Evolutionary conservation across 2,797 vertebrate species (phyloP).

Genomic region (Decapterus maruadsi): DNA sequence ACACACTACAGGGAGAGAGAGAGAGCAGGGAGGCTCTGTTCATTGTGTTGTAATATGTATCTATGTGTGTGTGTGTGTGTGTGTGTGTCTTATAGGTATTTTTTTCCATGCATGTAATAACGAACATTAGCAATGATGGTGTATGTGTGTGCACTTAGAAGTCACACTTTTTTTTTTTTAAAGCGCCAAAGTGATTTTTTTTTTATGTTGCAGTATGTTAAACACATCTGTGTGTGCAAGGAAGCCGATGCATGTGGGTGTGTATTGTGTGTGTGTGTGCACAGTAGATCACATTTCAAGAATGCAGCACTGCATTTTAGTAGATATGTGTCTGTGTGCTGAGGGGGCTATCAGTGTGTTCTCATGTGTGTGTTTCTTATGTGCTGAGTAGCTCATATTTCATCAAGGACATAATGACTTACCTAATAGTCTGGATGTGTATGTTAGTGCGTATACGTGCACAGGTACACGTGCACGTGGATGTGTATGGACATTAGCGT

Average conservation of each 20-base stretch:
- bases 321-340: conserved; percentile 33
- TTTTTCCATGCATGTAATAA: conserved; percentile 24
- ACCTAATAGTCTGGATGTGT: background rate
- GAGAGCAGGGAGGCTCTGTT: conserved; percentile 58
- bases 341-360: conserved; percentile 42
- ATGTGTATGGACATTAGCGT: background rate
- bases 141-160: background rate
- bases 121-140: conserved; percentile 3
- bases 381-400: conserved; percentile 37
- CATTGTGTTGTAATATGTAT: conserved; percentile 59
- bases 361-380: conserved; percentile 20
- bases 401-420: conserved; percentile 24
- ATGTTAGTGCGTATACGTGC: background rate
- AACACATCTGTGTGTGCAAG: conserved; percentile 16
- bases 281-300: conserved; percentile 56
- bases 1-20: conserved; percentile 60
- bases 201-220: conserved; percentile 8
- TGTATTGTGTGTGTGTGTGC: conserved; percentile 14
- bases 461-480: background rate
- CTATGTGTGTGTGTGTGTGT: conserved; percentile 45
- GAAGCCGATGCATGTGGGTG: conserved; percentile 29
- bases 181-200: conserved; percentile 2
- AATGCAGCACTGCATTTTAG: conserved; percentile 46
- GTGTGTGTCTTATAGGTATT: conserved; percentile 16
- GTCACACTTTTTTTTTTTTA: conserved; percentile 5